Percentiles rank a stretch among this genome's conserved stretches.
Evolutionary conservation across 2,113 vertebrate species (phyloP).

Genomic region (Narcine bancroftii): DNA sequence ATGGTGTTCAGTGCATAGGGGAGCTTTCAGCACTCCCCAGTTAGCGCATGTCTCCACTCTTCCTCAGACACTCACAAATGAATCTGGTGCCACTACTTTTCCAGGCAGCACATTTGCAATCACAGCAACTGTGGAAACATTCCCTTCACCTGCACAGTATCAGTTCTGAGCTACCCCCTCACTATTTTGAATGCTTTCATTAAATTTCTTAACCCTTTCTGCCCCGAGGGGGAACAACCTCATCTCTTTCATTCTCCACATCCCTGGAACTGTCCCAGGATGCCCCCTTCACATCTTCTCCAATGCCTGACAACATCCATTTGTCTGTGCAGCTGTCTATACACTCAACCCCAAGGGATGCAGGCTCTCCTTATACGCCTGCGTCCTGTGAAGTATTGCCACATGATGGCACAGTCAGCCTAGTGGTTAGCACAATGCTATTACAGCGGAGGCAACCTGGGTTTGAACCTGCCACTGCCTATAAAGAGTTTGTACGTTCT

Average conservation of each 20-base stretch:
- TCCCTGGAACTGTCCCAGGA: neutral
- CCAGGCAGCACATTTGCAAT: neutral
- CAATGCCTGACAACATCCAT: neutral
- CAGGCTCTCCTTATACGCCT: neutral
- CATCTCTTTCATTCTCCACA: neutral
- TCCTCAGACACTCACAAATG: too few relatives aligned
- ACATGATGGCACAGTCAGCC: too few relatives aligned
- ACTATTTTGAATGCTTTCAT: neutral
- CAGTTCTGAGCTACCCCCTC: neutral
- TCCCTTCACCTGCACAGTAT: neutral
- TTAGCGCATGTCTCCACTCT: too few relatives aligned
- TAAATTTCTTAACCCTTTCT: neutral
- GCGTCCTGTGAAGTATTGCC: too few relatives aligned
- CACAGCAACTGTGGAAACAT: neutral
- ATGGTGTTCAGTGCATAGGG: neutral
- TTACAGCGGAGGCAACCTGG: too few relatives aligned
- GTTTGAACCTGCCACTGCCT: too few relatives aligned
- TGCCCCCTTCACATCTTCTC: neutral
- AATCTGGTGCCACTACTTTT: neutral
- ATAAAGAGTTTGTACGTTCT: too few relatives aligned
- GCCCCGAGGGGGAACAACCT: neutral
- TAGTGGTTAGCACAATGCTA: too few relatives aligned
- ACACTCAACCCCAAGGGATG: too few relatives aligned
- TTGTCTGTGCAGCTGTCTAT: too few relatives aligned
- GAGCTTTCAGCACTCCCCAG: neutral